Conservation (phyloP, 1,140 invertebrate genomes). For the Calephelis virginiensis region DNA sequence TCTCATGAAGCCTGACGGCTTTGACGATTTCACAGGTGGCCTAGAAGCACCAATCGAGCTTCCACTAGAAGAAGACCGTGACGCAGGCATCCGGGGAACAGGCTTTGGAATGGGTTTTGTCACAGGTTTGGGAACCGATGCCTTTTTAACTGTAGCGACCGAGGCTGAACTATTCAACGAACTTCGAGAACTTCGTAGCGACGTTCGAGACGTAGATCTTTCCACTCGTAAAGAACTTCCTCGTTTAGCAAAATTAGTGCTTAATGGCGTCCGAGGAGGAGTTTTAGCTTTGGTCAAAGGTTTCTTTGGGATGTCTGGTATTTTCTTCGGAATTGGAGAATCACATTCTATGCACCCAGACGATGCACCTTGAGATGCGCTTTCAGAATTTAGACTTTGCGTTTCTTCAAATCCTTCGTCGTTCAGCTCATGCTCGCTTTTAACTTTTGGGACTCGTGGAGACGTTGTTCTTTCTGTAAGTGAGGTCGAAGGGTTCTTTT, state of each 20-base stretch:
- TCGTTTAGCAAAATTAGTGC: constrained; percentile 58
- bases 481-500: constrained; percentile 37
- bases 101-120: constrained; percentile 64
- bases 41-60: constrained; percentile 81
- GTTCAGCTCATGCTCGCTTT: constrained; percentile 84
- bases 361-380: constrained; percentile 87
- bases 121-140: constrained; percentile 67
- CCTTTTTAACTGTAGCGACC: constrained; percentile 86
- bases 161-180: constrained; percentile 90
- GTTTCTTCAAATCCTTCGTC: constrained; percentile 95
- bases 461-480: constrained; percentile 53
- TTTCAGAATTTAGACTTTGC: constrained; percentile 90
- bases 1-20: constrained; percentile 80
- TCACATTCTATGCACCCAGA: constrained; percentile 84
- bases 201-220: constrained; percentile 80
- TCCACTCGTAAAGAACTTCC: constrained; percentile 63
- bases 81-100: constrained; percentile 80
- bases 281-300: constrained; percentile 66
- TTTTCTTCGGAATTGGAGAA: constrained; percentile 73
- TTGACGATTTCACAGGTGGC: constrained; percentile 49
- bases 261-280: constrained; percentile 58
- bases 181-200: constrained; percentile 88
- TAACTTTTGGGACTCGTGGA: constrained; percentile 64
- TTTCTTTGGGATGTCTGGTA: constrained; percentile 64
- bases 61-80: constrained; percentile 85